Conservation (phyloP, 1,140 invertebrate genomes). For the Venturia canescens region DNA sequence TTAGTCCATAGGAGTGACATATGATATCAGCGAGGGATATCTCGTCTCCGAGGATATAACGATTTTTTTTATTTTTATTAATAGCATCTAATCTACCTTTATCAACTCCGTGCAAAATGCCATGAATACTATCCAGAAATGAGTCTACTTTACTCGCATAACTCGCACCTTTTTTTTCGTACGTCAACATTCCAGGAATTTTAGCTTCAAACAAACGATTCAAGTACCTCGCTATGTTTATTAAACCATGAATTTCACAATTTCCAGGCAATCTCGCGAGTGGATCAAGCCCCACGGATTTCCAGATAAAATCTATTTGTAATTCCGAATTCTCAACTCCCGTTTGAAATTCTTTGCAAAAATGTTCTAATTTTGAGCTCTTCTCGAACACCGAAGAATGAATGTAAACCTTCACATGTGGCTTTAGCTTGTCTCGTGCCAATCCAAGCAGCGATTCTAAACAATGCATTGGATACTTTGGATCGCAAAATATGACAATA, state of each 20-base stretch:
- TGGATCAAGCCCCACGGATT: constrained; percentile 71
- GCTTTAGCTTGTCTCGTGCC: constrained; percentile 57
- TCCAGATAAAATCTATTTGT: constrained; percentile 77
- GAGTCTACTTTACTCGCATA: constrained; percentile 76
- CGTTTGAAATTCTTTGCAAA: constrained; percentile 58
- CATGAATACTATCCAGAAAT: constrained; percentile 74
- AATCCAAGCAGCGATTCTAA: constrained; percentile 71
- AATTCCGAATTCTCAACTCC: constrained; percentile 51
- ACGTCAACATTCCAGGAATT: constrained; percentile 67
- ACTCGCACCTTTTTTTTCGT: constrained; percentile 68
- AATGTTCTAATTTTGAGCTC: constrained; percentile 55
- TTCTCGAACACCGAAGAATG: constrained; percentile 72
- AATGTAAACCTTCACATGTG: constrained; percentile 67
- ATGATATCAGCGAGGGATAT: constrained; percentile 69
- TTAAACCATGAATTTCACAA: constrained; percentile 74
- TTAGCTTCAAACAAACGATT: constrained; percentile 74
- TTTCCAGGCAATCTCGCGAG: constrained; percentile 68
- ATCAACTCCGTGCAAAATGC: constrained; percentile 52
- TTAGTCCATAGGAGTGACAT: constrained; percentile 47
- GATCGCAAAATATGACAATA: constrained; percentile 76
- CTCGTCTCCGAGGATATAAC: constrained; percentile 61
- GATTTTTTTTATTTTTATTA: constrained; percentile 43
- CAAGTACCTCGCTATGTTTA: constrained; percentile 78
- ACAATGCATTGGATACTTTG: constrained; percentile 74
- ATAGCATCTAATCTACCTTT: constrained; percentile 34